Percentiles rank a stretch among this genome's conserved stretches.
Conservation (phyloP, 2,113 vertebrate genomes). For the Coregonus clupeaformis region DNA sequence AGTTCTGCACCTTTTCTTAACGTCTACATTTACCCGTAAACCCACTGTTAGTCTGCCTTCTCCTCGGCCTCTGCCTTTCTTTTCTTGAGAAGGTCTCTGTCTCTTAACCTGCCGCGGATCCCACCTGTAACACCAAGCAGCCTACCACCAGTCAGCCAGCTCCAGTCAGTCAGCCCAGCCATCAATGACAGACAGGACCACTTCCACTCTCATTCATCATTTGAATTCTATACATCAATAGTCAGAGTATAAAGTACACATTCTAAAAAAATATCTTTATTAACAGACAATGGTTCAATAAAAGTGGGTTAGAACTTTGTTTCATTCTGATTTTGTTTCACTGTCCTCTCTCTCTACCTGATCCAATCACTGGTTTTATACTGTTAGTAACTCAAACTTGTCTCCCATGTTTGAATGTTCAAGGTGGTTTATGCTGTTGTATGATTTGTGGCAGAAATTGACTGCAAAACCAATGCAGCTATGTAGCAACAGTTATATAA, state of each 20-base stretch:
- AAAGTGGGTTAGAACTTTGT: not conserved
- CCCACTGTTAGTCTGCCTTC: constrained; percentile 81
- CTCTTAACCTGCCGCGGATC: constrained; percentile 75
- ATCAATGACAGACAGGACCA: not conserved
- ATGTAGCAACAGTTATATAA: not conserved
- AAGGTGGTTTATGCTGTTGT: not conserved
- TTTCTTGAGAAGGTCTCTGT: constrained; percentile 85
- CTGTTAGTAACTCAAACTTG: not conserved
- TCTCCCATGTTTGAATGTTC: not conserved
- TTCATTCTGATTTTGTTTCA: not conserved
- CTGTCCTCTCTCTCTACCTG: not conserved
- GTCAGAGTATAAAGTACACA: no score
- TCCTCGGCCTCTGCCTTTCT: constrained; percentile 85
- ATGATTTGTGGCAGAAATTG: not conserved
- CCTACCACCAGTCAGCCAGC: constrained; percentile 19
- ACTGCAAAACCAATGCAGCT: no score
- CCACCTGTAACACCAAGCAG: constrained; percentile 61
- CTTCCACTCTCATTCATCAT: no score
- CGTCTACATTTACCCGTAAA: constrained; percentile 78
- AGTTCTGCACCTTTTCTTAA: not conserved
- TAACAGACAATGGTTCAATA: not conserved
- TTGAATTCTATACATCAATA: no score
- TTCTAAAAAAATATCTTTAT: not conserved
- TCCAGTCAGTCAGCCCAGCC: not conserved
- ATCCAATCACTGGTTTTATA: not conserved